Evolutionary conservation across 1,140 invertebrate species (phyloP).

Genomic region (Elymnias hypermnestra): DNA sequence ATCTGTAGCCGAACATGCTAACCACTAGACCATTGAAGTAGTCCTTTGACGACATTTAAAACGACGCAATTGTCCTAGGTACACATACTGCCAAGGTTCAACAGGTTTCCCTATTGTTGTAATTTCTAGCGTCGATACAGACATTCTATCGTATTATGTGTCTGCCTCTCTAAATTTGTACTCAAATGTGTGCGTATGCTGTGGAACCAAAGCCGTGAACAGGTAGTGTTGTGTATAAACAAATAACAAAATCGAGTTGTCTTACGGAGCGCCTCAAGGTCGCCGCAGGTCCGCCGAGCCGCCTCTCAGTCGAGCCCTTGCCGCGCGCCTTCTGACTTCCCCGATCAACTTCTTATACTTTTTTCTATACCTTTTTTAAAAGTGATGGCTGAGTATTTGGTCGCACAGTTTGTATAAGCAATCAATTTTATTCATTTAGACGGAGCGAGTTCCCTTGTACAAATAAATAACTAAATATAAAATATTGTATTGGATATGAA

Average conservation of each 20-base stretch:
- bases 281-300: constrained; percentile 35
- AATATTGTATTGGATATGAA: constrained; percentile 36
- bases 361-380: constrained; percentile 71
- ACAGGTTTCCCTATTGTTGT: too few relatives aligned
- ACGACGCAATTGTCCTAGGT: too few relatives aligned
- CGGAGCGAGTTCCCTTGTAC: constrained; percentile 61
- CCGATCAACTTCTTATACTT: constrained; percentile 48
- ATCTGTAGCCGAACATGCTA: too few relatives aligned
- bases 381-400: constrained; percentile 71
- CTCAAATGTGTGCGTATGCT: constrained; percentile 37
- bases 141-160: too few relatives aligned
- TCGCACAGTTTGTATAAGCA: constrained; percentile 74
- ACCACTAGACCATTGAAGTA: too few relatives aligned
- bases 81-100: too few relatives aligned
- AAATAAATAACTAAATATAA: constrained; percentile 71
- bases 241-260: constrained; percentile 74
- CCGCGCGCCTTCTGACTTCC: constrained; percentile 37
- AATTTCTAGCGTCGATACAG: too few relatives aligned
- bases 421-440: constrained; percentile 76
- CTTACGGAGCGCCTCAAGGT: constrained; percentile 65
- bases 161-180: too few relatives aligned
- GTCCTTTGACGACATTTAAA: too few relatives aligned
- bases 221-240: constrained; percentile 74
- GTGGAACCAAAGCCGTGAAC: constrained; percentile 43
- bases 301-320: constrained; percentile 31